Evolutionary conservation across 2,113 vertebrate species (phyloP).

Genomic region (Microcebus ravelobensis): DNA sequence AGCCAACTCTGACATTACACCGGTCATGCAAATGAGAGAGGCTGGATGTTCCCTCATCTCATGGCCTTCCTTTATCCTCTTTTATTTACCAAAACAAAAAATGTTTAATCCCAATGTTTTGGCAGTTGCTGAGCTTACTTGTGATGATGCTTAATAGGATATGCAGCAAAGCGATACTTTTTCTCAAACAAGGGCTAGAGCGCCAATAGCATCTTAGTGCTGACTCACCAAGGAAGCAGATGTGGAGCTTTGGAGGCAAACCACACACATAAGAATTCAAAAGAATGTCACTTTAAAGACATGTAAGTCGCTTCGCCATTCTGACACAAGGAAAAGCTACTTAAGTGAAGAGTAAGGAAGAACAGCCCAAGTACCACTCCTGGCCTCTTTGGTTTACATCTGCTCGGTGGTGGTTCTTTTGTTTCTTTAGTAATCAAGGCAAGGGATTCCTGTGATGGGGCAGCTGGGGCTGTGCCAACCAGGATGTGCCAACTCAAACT

Average conservation of each 20-base stretch:
- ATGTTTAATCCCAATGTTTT: slow-evolving; percentile 38
- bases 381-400: neutral
- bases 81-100: slow-evolving; percentile 31
- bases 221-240: neutral
- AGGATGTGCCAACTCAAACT: neutral
- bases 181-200: neutral
- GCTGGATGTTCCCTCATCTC: neutral
- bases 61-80: neutral
- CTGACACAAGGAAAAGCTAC: neutral
- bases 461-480: neutral
- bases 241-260: neutral
- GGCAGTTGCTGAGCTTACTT: neutral
- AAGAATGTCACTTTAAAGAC: neutral
- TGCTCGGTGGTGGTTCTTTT: neutral
- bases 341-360: neutral
- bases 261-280: neutral
- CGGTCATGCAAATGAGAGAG: neutral
- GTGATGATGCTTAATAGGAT: slow-evolving; percentile 20
- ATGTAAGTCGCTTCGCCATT: neutral
- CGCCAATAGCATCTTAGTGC: neutral
- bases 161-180: neutral
- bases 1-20: neutral
- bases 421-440: slow-evolving; percentile 29
- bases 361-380: neutral
- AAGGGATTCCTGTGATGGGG: neutral